Conservation (phyloP, 2,888 invertebrate species). For the Drosophila limbata region DNA sequence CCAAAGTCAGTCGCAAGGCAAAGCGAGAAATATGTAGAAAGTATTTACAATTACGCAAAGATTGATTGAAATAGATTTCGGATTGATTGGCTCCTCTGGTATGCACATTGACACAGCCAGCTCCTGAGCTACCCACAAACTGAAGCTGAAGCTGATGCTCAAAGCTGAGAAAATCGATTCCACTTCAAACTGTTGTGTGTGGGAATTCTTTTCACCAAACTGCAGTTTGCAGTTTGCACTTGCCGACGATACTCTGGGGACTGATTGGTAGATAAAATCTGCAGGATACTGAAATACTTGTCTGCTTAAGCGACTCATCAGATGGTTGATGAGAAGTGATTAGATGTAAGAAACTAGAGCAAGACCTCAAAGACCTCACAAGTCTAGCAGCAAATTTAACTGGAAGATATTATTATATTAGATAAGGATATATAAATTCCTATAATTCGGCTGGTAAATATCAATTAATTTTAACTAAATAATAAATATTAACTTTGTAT, state of each 20-base stretch:
- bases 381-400: not conserved
- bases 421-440: not conserved
- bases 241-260: slow-evolving; percentile 56
- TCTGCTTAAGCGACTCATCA: slow-evolving; percentile 5
- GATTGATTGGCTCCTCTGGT: slow-evolving; percentile 81
- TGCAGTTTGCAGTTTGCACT: slow-evolving; percentile 59
- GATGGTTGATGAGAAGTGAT: not conserved
- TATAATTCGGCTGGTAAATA: not conserved
- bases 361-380: not conserved
- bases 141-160: not conserved
- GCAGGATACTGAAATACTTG: slow-evolving; percentile 23
- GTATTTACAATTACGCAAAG: slow-evolving; percentile 84
- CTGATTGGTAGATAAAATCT: slow-evolving; percentile 42
- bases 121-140: slow-evolving; percentile 26
- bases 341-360: slow-evolving; percentile 2
- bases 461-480: too few species aligned
- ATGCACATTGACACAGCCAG: slow-evolving; percentile 70
- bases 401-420: not conserved
- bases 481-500: too few species aligned
- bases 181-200: slow-evolving; percentile 51
- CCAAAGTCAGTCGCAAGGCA: slow-evolving; percentile 46
- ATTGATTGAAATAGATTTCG: slow-evolving; percentile 84
- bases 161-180: slow-evolving; percentile 43
- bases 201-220: slow-evolving; percentile 60
- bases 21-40: slow-evolving; percentile 82